These are phyloP conservation scores for Corythoichthys haematopterus DNA, from an alignment of 2,113 vertebrate genomes.

Conservation along the genomic window DNA sequence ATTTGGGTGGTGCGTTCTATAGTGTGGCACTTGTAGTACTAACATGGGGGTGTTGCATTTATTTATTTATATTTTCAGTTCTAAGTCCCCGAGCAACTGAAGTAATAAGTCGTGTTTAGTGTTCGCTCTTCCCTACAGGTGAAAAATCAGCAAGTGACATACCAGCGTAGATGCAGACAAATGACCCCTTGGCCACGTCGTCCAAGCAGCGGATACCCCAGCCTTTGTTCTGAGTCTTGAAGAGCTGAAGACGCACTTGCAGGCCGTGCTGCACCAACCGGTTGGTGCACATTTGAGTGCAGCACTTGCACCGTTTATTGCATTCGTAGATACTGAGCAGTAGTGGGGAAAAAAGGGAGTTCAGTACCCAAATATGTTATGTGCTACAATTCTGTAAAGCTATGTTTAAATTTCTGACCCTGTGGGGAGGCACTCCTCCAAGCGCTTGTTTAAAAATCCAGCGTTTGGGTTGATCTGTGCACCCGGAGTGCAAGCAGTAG, in stretches of 20 bases:
- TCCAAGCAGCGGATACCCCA: slow-evolving; percentile 98
- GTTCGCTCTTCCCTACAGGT: neutral
- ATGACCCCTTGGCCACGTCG: slow-evolving; percentile 93
- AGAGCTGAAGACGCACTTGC: slow-evolving; percentile 94
- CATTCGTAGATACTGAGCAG: slow-evolving; percentile 87
- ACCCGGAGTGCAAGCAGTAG: slow-evolving; percentile 88
- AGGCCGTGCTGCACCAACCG: slow-evolving; percentile 93
- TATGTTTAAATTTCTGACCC: slow-evolving; percentile 73
- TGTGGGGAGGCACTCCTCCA: slow-evolving; percentile 94
- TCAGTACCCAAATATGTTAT: neutral
- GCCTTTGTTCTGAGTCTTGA: slow-evolving; percentile 98
- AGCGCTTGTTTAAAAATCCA: slow-evolving; percentile 85
- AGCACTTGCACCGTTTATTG: slow-evolving; percentile 90
- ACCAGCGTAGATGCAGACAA: slow-evolving; percentile 98
- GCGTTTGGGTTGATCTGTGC: slow-evolving; percentile 83
- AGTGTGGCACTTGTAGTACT: too few relatives aligned
- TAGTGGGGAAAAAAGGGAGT: neutral
- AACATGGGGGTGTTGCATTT: too few relatives aligned
- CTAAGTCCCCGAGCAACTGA: neutral
- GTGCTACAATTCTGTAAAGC: neutral
- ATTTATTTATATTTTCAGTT: neutral
- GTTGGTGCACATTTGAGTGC: slow-evolving; percentile 86
- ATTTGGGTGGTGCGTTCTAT: too few relatives aligned
- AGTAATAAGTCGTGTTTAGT: neutral
- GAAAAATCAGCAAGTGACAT: neutral